Evolutionary conservation across 2,797 vertebrate species (phyloP).

Genomic region (Linurgus olivaceus): DNA sequence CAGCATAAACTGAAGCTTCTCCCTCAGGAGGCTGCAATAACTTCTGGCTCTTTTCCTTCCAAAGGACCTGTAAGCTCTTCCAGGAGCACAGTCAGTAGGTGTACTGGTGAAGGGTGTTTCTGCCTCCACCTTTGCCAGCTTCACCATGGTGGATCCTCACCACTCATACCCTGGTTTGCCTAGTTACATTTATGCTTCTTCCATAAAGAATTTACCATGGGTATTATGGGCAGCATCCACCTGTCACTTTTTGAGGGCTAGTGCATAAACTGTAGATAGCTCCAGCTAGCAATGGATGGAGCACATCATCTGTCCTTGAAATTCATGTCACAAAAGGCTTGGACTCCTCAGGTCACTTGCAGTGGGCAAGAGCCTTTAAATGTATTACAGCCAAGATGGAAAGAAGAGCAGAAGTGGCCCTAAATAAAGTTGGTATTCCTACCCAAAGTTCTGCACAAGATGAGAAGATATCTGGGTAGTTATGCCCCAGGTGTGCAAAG

Average conservation of each 20-base stretch:
- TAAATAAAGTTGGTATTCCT: not conserved
- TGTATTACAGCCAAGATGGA: not conserved
- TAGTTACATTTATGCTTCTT: not conserved
- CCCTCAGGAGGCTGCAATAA: not conserved
- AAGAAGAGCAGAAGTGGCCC: not conserved
- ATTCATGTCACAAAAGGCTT: not conserved
- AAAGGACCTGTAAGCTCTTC: not conserved
- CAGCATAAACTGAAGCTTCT: not conserved
- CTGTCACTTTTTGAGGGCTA: not conserved
- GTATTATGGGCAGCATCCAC: not conserved
- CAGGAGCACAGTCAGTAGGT: not conserved
- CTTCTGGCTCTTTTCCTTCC: not conserved
- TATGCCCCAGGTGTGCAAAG: not conserved
- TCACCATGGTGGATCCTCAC: not conserved
- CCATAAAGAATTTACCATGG: not conserved
- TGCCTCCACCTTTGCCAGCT: not conserved
- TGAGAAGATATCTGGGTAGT: not conserved
- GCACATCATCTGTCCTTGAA: not conserved
- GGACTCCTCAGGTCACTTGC: not conserved
- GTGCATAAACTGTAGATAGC: not conserved
- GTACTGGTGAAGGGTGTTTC: not conserved
- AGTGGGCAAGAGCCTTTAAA: not conserved
- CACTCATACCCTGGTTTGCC: accelerated
- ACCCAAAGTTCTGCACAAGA: not conserved
- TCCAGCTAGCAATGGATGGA: not conserved